These are phyloP conservation scores for Parnassius smintheus DNA, from an alignment of 2,888 invertebrate genomes.

Conservation along the genomic window DNA sequence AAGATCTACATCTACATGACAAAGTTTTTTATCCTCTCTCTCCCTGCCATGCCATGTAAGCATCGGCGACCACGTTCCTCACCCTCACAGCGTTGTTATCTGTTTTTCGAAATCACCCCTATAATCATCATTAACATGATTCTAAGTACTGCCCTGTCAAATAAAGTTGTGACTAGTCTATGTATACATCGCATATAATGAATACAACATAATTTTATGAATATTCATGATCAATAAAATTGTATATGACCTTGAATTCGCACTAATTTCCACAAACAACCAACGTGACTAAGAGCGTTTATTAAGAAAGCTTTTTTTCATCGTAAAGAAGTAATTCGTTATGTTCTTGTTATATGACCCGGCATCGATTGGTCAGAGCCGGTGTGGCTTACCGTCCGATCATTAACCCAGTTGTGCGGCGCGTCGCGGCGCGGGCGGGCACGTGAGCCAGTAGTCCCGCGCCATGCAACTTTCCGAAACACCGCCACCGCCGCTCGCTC, in stretches of 20 bases:
- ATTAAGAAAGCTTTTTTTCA: conserved; percentile 1
- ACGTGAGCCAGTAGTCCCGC: conserved; percentile 48
- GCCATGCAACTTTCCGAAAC: conserved; percentile 75
- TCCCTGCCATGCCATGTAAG: too few relatives aligned
- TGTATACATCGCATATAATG: too few relatives aligned
- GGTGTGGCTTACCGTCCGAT: conserved; percentile 74
- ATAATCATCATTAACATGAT: too few relatives aligned
- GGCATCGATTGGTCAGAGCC: conserved; percentile 76
- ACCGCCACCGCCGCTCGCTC: conserved; percentile 83
- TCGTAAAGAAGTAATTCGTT: conserved; percentile 11
- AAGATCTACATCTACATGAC: too few relatives aligned
- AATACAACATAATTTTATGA: too few relatives aligned
- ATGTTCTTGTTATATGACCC: conserved; percentile 35
- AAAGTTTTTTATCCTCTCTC: too few relatives aligned
- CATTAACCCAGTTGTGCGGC: conserved; percentile 79
- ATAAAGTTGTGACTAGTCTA: too few relatives aligned
- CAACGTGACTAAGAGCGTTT: background rate
- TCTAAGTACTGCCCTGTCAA: too few relatives aligned
- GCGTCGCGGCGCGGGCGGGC: conserved; percentile 72
- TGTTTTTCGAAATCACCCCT: too few relatives aligned
- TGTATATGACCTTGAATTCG: background rate
- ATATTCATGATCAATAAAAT: too few relatives aligned
- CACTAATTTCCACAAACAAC: background rate
- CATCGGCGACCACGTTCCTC: too few relatives aligned
- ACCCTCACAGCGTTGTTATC: too few relatives aligned